A percentile compares a stretch with the other conserved stretches of the same genome.
These are phyloP conservation scores for Telmatherina bonti DNA, from an alignment of 2,797 vertebrate genomes.

Conservation along the genomic window DNA sequence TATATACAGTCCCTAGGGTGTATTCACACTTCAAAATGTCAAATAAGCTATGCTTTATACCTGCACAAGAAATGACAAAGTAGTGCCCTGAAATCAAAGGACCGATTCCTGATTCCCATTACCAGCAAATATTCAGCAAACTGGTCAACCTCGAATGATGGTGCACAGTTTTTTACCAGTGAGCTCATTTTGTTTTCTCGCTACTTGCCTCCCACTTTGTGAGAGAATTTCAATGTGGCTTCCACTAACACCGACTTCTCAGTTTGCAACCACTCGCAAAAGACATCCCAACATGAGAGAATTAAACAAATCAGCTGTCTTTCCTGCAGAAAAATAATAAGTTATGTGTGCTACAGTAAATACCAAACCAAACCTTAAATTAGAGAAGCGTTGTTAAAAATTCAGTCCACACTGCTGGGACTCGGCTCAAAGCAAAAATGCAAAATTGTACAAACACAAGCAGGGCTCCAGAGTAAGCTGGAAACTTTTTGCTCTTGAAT, in stretches of 20 bases:
- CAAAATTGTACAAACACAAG: constrained; percentile 63
- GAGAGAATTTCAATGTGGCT: background rate
- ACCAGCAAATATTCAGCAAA: no score
- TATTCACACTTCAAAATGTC: no score
- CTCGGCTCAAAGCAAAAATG: constrained; percentile 40
- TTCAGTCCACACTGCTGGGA: constrained; percentile 28
- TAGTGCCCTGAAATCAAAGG: no score
- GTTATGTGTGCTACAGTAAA: constrained; percentile 1
- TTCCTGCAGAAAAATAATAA: constrained; percentile 4
- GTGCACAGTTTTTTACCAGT: background rate
- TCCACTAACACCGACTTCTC: background rate
- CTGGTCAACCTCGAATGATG: no score
- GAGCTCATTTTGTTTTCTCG: background rate
- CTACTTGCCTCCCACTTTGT: no score
- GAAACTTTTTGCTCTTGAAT: constrained; percentile 47
- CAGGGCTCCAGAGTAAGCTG: constrained; percentile 46
- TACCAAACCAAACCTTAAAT: constrained; percentile 23
- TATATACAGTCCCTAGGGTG: no score
- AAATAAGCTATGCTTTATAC: no score
- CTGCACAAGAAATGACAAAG: no score
- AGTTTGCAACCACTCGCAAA: background rate
- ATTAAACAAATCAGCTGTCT: background rate
- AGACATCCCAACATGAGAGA: background rate
- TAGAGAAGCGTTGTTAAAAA: constrained; percentile 38
- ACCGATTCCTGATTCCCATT: no score